Conservation (phyloP, 1,140 invertebrate genomes). For the Telenomus remus region DNA sequence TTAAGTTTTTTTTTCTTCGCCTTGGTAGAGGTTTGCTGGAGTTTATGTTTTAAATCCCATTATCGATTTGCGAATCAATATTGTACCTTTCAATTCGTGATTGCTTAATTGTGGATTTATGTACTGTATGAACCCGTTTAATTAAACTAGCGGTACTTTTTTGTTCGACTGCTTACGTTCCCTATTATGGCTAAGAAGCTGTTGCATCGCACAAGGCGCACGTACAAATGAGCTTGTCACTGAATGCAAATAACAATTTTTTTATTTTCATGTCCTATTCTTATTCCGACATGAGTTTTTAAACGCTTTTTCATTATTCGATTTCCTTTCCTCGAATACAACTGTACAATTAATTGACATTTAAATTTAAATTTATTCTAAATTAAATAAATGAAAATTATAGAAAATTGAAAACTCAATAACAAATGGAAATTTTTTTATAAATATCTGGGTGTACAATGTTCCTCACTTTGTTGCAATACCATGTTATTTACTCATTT, state of each 20-base stretch:
- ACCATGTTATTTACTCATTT: constrained; percentile 14
- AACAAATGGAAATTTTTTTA: neutral
- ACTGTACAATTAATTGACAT: no score
- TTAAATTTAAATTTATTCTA: neutral
- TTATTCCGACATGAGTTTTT: no score
- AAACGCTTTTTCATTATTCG: no score
- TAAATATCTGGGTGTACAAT: no score
- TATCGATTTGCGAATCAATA: constrained; percentile 2
- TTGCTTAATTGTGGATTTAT: neutral
- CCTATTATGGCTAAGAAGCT: constrained; percentile 32
- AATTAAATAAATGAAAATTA: neutral
- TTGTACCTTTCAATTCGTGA: no score
- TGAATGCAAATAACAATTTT: constrained; percentile 15
- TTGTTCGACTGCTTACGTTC: constrained; percentile 7
- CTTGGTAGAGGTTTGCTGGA: no score
- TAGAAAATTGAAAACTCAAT: neutral
- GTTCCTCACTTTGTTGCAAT: no score
- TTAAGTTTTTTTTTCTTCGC: no score
- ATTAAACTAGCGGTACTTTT: constrained; percentile 41
- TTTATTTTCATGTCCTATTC: neutral
- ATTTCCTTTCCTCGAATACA: no score
- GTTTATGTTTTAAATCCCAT: neutral
- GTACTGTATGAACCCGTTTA: constrained; percentile 11
- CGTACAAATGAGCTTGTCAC: constrained; percentile 8
- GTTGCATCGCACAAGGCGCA: constrained; percentile 6